Base-by-base conservation (phyloP, 2,888 invertebrate genomes). In the Agonopterix heracliana region DNA sequence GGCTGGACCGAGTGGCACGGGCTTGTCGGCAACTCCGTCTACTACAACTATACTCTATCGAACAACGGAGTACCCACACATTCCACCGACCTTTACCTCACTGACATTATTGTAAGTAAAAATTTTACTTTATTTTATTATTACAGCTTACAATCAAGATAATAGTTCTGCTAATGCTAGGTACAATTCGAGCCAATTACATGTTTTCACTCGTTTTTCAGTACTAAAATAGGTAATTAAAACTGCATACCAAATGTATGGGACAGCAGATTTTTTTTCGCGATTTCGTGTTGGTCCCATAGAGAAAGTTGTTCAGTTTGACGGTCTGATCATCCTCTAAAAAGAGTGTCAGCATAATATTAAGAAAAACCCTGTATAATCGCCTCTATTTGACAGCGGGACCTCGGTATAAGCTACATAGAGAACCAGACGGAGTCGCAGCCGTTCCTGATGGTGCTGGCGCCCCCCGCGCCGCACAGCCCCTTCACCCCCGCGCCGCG, bases 1-100 rank as follows among this genome's bases (percentile, higher is more conserved):
- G 98, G 98, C 0, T 98, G 97, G 95, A 90, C 93, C 52, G 91
- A 93, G 69, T 98, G 98, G 95, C 90, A 93, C 66, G 98, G 95
- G 0, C 87, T 98, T 40, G 92, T 96, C 54, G 97, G 97, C 34
- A 98, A 98, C 79, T 97, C 97, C 0, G 92, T 90, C n/a, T 98
- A 98, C 79, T 98, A 97, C 76, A 92, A 97, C 81, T 98, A 96
- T 70, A 92, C 93, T 0, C 78, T 98, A 44, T 96, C 95, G 0
- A 91, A 96, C 57, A 96, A 98, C 74, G 95, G 95, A 0, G 90
- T 90, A 0, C 89, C 90, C 9, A 91, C 90, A 35, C 92, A 92
- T 63, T 92, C 91, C 10, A 74, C 90, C 13, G 81, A 91, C 12
- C 90, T 93, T 52, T 98, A 98, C 76, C 90, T 98, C 12, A 97